Evolutionary conservation across 1,140 invertebrate species (phyloP), one percentile per base, ranked within the genome.

Genomic region (Scaptomyza montana): DNA sequence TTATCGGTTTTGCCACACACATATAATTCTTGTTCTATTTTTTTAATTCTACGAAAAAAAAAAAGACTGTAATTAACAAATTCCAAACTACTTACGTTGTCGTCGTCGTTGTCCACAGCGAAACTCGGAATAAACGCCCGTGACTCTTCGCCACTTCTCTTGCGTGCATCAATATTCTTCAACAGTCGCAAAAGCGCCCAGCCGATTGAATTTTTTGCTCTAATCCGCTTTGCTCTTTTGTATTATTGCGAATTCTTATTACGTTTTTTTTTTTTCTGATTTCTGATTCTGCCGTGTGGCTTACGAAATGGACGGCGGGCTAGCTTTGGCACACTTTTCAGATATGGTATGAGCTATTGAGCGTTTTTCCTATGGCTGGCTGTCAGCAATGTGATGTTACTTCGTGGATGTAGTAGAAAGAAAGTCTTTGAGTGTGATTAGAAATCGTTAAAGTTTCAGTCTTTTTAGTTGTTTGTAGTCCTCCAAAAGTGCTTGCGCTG

Each of bases 41-140:
- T 47, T 59, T 28, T 36, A 7, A 8, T 36, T 41, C 7, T 41
- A 43, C 36, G 39, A 39, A 12, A 45, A 43, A 12, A 45, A 43
- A 47, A 45, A 19, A 3, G 49, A 55, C 54, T 45, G 57, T 55
- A 79, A 77, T 86, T 86, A 86, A 73, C 36, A 73, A 75, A 86
- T 76, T 78, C 62, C 70, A 81, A 86, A 33, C 69, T 68, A 87
- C 82, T 87, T 82, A 87, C 82, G 82, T 87, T 87, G 74, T 77
- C 65, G 82, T 87, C 84, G 85, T 87, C 84, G 82, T 86, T 89
- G 82, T 89, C 84, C 76, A 76, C 73, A 79, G 84, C 78, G 54
- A 72, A 77, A 79, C 65, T 87, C 57, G 77, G 78, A 72, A 86
- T 78, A 69, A 78, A 72, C 70, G 66, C 75, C 65, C 74, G 61